These are phyloP conservation scores for Volucella zonaria DNA, from an alignment of 2,888 invertebrate genomes.

Conservation along the genomic window DNA sequence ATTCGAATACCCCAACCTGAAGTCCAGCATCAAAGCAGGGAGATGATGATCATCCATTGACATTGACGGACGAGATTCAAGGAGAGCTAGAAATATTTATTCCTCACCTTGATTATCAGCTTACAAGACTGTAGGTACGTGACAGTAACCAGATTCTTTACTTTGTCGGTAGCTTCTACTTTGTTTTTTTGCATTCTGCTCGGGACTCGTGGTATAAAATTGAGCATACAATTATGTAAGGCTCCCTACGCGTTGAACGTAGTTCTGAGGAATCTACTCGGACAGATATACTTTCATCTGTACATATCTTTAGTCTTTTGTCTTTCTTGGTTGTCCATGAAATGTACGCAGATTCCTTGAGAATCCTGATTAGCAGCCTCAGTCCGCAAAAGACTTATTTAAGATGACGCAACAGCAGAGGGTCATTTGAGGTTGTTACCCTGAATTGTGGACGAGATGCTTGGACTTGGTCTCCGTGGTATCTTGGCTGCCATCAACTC, in stretches of 20 bases:
- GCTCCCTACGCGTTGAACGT: slow-evolving; percentile 14
- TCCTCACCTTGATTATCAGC: slow-evolving; percentile 57
- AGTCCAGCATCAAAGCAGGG: neutral
- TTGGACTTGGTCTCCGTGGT: slow-evolving; percentile 12
- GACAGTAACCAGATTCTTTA: slow-evolving; percentile 61
- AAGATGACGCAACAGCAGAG: slow-evolving; percentile 53
- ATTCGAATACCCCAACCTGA: neutral
- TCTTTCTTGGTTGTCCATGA: slow-evolving; percentile 16
- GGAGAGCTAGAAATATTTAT: slow-evolving; percentile 56
- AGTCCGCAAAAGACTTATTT: slow-evolving; percentile 32
- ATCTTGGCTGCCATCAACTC: slow-evolving; percentile 46
- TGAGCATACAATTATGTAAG: slow-evolving; percentile 57
- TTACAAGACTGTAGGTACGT: slow-evolving; percentile 41
- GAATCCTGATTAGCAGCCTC: slow-evolving; percentile 33
- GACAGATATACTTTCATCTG: slow-evolving; percentile 18
- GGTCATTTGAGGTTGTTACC: slow-evolving; percentile 64
- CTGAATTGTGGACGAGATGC: slow-evolving; percentile 45
- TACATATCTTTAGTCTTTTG: neutral
- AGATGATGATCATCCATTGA: slow-evolving; percentile 46
- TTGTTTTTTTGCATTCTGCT: neutral
- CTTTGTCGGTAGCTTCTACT: slow-evolving; percentile 12
- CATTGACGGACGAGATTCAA: slow-evolving; percentile 64
- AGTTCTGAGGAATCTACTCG: slow-evolving; percentile 30
- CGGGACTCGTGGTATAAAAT: slow-evolving; percentile 3
- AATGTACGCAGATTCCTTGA: slow-evolving; percentile 38